phyloP scores from a whole-genome alignment of 2,113 vertebrate genomes.

The Turnix velox region DNA sequence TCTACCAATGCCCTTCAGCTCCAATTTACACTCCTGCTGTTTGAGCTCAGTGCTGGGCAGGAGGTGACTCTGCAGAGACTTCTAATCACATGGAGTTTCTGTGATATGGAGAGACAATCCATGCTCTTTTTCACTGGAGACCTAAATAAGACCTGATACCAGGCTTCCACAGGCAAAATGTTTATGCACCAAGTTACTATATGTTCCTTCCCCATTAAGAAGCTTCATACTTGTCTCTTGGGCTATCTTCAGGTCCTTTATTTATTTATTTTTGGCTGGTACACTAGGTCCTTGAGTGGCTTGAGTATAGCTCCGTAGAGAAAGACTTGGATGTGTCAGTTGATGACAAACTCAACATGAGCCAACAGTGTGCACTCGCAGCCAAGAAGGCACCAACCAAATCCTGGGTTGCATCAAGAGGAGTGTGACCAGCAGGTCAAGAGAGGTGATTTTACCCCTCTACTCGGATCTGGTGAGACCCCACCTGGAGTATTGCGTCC shows the following conservation, averaged over 20 bases:
- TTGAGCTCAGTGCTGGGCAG: slow-evolving; percentile 21
- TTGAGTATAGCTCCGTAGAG: too few species aligned
- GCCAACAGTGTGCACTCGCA: too few species aligned
- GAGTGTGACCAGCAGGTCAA: too few species aligned
- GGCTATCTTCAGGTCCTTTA: neutral
- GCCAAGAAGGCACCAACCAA: too few species aligned
- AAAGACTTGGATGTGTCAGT: too few species aligned
- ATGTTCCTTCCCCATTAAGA: neutral
- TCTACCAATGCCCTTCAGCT: neutral
- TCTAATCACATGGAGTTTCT: neutral
- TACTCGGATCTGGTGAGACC: too few species aligned
- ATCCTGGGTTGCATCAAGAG: too few species aligned
- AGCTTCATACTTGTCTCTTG: neutral
- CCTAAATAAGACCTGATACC: neutral
- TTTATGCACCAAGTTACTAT: neutral
- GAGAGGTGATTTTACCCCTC: too few species aligned
- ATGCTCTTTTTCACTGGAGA: neutral
- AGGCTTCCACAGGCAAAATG: slow-evolving; percentile 1
- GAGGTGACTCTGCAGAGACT: slow-evolving; percentile 29
- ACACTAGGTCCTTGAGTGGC: too few species aligned
- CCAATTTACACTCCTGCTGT: neutral
- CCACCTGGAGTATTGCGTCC: too few species aligned
- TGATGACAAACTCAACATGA: too few species aligned
- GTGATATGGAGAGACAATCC: neutral
- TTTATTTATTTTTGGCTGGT: neutral